These are phyloP conservation scores for Spodoptera frugiperda DNA, from an alignment of 1,140 invertebrate genomes.

Conservation along the genomic window DNA sequence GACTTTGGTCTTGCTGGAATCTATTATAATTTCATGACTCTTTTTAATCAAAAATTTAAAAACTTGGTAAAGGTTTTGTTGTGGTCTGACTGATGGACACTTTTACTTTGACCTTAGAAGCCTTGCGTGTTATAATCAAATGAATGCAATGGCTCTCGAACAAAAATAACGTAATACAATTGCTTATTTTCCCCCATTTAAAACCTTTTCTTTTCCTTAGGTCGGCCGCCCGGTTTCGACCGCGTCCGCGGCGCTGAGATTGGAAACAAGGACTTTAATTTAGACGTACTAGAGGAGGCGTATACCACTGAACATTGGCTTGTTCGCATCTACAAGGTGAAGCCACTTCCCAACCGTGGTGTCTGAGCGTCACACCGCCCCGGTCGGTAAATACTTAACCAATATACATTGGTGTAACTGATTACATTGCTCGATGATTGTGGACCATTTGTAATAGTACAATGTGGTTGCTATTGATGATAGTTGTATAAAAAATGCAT, in stretches of 20 bases:
- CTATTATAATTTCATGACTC: no score
- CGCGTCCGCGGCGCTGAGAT: conserved; percentile 96
- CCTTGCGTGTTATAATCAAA: no score
- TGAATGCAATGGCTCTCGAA: no score
- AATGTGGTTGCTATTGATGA: neutral
- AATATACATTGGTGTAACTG: neutral
- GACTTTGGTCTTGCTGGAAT: no score
- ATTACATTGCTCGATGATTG: neutral
- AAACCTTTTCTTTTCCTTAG: conserved; percentile 70
- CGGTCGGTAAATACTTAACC: conserved; percentile 7
- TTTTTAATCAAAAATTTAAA: no score
- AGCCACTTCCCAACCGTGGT: conserved; percentile 88
- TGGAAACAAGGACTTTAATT: conserved; percentile 97
- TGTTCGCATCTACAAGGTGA: conserved; percentile 97
- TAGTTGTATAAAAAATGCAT: no score
- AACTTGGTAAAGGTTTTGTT: no score
- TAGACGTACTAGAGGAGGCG: conserved; percentile 96
- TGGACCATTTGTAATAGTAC: neutral
- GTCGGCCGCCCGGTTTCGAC: conserved; percentile 96
- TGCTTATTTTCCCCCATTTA: no score
- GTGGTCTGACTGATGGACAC: no score
- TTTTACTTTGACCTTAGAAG: no score
- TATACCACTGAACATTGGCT: conserved; percentile 99
- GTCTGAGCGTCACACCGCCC: conserved; percentile 29
- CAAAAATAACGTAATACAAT: no score